Conservation (phyloP, 2,797 vertebrate species). For the Hyperoplus lanceolatus region DNA sequence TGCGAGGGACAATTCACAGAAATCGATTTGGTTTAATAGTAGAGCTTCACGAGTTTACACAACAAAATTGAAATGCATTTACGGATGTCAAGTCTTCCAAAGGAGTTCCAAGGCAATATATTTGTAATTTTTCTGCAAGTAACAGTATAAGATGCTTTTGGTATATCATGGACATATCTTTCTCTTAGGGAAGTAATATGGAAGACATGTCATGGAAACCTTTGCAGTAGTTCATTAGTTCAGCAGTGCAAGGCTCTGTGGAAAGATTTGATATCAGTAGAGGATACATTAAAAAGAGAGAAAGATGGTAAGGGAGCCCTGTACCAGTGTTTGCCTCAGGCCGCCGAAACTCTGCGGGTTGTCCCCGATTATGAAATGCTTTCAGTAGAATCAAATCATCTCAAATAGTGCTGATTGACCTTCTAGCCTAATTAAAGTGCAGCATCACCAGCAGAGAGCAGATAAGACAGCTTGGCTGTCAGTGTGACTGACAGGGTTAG, state of each 20-base stretch:
- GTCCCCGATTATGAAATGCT: constrained; percentile 66
- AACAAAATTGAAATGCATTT: constrained; percentile 43
- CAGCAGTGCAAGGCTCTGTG: constrained; percentile 23
- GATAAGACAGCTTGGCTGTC: constrained; percentile 80
- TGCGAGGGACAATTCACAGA: constrained; percentile 23
- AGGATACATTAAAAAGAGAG: constrained; percentile 29
- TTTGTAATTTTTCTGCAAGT: not conserved
- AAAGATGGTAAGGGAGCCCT: constrained; percentile 19
- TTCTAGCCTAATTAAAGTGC: constrained; percentile 80
- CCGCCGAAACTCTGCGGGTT: constrained; percentile 35
- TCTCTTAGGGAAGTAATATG: constrained; percentile 20
- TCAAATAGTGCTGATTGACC: constrained; percentile 77
- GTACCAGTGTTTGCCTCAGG: constrained; percentile 32
- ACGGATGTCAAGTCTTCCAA: not conserved
- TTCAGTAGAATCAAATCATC: constrained; percentile 66
- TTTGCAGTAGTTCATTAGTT: constrained; percentile 47
- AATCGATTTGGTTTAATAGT: constrained; percentile 34
- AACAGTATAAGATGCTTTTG: constrained; percentile 6
- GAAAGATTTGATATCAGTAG: constrained; percentile 48
- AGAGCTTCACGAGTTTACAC: constrained; percentile 26
- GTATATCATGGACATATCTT: constrained; percentile 4
- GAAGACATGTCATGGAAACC: constrained; percentile 29
- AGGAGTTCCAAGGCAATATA: not conserved
- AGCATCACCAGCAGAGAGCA: constrained; percentile 69
- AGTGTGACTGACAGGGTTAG: constrained; percentile 81